These are phyloP conservation scores for Caenorhabditis sp. DNA, from an alignment of 2,888 invertebrate genomes.

Conservation along the genomic window DNA sequence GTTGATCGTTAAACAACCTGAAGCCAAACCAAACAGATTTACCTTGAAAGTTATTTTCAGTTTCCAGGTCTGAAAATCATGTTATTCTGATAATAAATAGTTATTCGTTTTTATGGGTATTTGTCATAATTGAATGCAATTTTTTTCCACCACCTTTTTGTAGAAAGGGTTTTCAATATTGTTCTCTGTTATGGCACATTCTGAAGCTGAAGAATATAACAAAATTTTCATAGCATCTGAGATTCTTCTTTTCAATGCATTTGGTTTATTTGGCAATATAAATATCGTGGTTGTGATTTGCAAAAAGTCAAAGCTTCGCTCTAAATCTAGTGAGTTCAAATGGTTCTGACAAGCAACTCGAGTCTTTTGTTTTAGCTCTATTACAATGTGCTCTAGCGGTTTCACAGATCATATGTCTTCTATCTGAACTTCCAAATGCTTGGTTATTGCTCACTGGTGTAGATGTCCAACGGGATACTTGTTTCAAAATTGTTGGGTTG, in stretches of 20 bases:
- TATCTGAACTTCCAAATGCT: conserved; percentile 24
- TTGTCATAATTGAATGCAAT: no score
- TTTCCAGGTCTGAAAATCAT: no score
- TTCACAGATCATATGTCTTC: conserved; percentile 22
- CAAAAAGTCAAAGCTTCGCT: conserved; percentile 7
- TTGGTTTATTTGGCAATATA: conserved; percentile 31
- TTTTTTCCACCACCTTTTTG: no score
- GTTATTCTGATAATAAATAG: no score
- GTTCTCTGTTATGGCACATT: background rate
- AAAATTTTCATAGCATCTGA: conserved; percentile 20
- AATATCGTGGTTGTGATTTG: conserved; percentile 14
- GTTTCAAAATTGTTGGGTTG: conserved; percentile 14
- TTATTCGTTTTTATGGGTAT: no score
- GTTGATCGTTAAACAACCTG: no score
- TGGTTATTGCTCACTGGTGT: conserved; percentile 10
- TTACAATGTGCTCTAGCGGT: conserved; percentile 22
- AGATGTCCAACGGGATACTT: conserved; percentile 17
- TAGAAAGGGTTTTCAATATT: no score
- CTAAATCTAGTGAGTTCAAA: conserved; percentile 23
- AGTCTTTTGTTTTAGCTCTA: conserved; percentile 12
- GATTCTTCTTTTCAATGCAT: conserved; percentile 18
- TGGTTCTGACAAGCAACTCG: background rate
- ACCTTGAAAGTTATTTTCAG: no score
- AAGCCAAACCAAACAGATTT: no score
- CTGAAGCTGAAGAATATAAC: no score